phyloP scores from a whole-genome alignment of 2,888 invertebrate genomes.

The Drosophila tanythrix region DNA sequence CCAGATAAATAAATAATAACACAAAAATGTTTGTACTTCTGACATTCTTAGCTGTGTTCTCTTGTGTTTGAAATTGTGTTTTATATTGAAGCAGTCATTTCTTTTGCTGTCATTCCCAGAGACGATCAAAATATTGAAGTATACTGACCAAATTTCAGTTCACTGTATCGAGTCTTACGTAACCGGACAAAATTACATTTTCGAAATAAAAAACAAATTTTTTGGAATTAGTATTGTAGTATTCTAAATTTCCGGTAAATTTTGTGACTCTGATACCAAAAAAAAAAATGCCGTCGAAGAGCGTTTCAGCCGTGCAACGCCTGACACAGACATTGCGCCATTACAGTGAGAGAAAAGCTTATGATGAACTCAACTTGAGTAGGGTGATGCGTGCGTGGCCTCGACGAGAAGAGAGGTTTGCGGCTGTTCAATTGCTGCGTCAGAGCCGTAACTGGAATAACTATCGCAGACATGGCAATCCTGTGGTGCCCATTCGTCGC shows the following conservation, averaged over 20 bases:
- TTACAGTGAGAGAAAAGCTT: conserved; percentile 14
- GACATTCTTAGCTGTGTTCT: not conserved
- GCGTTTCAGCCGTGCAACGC: conserved; percentile 40
- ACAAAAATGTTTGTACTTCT: not conserved
- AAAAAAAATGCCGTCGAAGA: conserved; percentile 36
- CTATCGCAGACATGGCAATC: not conserved
- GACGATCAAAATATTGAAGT: not conserved
- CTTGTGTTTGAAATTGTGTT: not conserved
- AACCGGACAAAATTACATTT: conserved; percentile 40
- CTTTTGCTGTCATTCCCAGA: conserved; percentile 43
- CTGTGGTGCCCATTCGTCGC: not conserved
- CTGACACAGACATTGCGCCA: conserved; percentile 21
- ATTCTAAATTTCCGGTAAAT: conserved; percentile 6
- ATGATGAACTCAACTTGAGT: conserved; percentile 2
- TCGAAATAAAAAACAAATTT: not conserved
- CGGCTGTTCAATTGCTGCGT: conserved; percentile 29
- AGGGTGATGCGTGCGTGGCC: conserved; percentile 46
- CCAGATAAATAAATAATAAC: conserved; percentile 40
- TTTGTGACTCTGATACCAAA: not conserved
- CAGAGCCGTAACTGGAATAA: conserved; percentile 35
- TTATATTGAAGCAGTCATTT: conserved; percentile 20
- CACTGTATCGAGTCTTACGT: conserved; percentile 8
- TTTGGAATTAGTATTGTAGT: not conserved
- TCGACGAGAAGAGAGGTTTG: conserved; percentile 52
- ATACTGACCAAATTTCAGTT: conserved; percentile 26